These are phyloP conservation scores for Cistogaster globosa DNA, from an alignment of 2,888 invertebrate species.

Conservation along the genomic window DNA sequence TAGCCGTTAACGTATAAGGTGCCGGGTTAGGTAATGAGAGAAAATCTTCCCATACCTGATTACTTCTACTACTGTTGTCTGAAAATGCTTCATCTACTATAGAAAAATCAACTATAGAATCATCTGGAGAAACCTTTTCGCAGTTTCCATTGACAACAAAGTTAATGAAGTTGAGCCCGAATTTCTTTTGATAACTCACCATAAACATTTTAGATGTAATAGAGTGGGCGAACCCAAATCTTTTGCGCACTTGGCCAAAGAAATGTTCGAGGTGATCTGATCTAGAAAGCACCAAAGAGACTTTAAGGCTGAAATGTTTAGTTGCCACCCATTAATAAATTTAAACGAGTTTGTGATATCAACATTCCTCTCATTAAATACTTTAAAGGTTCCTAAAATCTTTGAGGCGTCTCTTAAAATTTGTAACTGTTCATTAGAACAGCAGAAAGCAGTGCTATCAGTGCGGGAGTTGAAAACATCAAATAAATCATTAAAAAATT, in stretches of 20 bases:
- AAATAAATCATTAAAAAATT: conserved; percentile 48
- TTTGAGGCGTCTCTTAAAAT: conserved; percentile 17
- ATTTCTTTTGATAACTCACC: conserved; percentile 1
- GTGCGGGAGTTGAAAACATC: not conserved
- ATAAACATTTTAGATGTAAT: no score
- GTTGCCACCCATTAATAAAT: conserved; percentile 2
- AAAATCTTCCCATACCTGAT: not conserved
- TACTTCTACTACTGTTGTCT: not conserved
- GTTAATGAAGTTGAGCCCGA: conserved; percentile 21
- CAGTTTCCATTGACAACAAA: conserved; percentile 40
- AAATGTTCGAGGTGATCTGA: conserved; percentile 22
- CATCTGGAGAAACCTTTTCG: conserved; percentile 15
- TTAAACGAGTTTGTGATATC: not conserved
- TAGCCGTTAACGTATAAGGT: not conserved
- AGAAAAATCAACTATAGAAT: conserved; percentile 11
- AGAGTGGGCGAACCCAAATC: no score
- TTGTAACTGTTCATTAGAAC: conserved; percentile 18
- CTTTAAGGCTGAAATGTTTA: conserved; percentile 10
- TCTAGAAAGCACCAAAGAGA: conserved; percentile 4
- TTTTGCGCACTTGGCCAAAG: no score
- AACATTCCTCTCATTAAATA: not conserved
- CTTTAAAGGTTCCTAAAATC: not conserved
- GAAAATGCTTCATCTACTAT: conserved; percentile 1
- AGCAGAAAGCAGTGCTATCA: not conserved
- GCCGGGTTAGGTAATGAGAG: not conserved